Conservation (phyloP, 2,797 vertebrate species). For the Oryzias sinensis region DNA sequence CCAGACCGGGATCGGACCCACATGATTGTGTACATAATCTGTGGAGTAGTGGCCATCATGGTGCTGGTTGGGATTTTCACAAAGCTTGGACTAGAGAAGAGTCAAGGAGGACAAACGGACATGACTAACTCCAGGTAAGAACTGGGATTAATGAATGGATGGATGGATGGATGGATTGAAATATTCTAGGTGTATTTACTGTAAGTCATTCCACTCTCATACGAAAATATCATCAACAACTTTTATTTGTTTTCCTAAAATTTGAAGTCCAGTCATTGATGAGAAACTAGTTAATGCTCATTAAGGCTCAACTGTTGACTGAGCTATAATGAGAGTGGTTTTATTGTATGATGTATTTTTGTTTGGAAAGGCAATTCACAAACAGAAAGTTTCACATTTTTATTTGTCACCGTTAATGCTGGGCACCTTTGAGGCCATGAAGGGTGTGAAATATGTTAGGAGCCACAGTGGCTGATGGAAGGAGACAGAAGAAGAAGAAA, state of each 20-base stretch:
- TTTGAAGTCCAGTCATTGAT: no score
- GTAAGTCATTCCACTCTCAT: no score
- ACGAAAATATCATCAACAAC: no score
- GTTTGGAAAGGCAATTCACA: neutral
- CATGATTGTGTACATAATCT: constrained; percentile 97
- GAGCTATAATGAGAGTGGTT: no score
- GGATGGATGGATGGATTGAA: neutral
- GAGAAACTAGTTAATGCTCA: no score
- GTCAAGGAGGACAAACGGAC: constrained; percentile 86
- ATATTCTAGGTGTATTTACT: neutral
- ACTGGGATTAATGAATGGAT: neutral
- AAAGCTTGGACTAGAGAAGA: constrained; percentile 92
- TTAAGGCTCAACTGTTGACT: no score
- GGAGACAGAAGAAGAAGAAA: neutral
- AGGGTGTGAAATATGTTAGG: constrained; percentile 28
- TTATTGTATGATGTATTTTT: neutral
- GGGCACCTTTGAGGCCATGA: constrained; percentile 40
- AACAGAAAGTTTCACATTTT: neutral
- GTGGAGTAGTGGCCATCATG: constrained; percentile 95
- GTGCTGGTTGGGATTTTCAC: constrained; percentile 94
- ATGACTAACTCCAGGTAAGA: constrained; percentile 93
- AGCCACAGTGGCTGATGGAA: neutral
- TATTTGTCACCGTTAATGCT: constrained; percentile 15
- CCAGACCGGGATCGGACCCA: constrained; percentile 90
- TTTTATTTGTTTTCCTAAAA: no score